Base-by-base conservation (phyloP, 2,797 vertebrate species). In the Myripristis murdjan region DNA sequence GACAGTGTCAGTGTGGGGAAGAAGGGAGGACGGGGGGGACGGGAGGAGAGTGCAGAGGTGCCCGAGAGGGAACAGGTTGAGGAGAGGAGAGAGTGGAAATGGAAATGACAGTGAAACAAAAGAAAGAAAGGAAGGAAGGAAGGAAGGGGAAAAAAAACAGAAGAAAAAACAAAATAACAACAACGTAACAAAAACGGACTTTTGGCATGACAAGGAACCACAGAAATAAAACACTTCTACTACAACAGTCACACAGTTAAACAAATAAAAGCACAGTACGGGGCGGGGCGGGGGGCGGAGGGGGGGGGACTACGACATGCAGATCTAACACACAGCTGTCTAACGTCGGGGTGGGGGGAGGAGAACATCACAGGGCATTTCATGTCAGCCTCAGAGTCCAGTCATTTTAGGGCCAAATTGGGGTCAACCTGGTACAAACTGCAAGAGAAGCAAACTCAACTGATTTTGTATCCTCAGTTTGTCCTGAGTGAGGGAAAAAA, bases 111-210 rank as follows among this genome's bases (percentile, higher is more conserved):
- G 86, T 85, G 88, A 86, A 88, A 91, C 75, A 87, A 84, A 89
- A 79, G 86, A 86, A 84, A 83, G 82, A 77, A 77, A 87, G 81
- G 85, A 85, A n/a, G n/a, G n/a, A n/a, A n/a, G n/a, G n/a, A n/a
- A n/a, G n/a, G n/a, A n/a, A n/a, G n/a, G n/a, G n/a, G n/a, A 92
- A 91, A 71, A 91, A 92, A 93, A 92, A 90, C 87, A 92, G 84
- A 91, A 91, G 82, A 90, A 92, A 93, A 95, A 96, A 96, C 75
- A 96, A 96, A 95, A 97, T 96, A 97, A 96, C 95, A 96, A 96
- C 94, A 96, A 97, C 91, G 59, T 93, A 97, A 97, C 95, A 86
- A 91, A 93, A 80, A 93, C 93, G 80, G 89, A 87, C 88, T 89
- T 80, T 90, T 76, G 87, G 88, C 37, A 84, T 87, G 92, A 91